Percentiles rank a stretch among this genome's conserved stretches.
phyloP scores from a whole-genome alignment of 2,888 invertebrate genomes.

The Hypolimnas misippus region DNA sequence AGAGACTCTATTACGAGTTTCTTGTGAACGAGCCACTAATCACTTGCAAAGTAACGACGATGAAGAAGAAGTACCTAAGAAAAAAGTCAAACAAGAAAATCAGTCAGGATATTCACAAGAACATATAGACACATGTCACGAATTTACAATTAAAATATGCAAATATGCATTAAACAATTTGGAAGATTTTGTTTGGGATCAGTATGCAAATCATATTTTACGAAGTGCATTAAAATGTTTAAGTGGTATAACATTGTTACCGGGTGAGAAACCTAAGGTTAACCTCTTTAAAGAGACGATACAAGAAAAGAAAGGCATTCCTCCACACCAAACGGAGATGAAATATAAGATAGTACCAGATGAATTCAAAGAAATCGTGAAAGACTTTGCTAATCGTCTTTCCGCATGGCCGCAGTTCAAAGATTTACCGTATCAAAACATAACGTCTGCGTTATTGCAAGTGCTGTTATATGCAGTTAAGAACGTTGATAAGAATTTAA shows the following conservation, averaged over 20 bases:
- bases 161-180: slow-evolving; percentile 92
- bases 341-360: slow-evolving; percentile 80
- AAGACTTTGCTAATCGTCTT: slow-evolving; percentile 86
- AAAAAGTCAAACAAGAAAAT: slow-evolving; percentile 55
- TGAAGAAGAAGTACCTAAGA: slow-evolving; percentile 57
- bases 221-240: slow-evolving; percentile 88
- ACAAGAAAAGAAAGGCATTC: slow-evolving; percentile 61
- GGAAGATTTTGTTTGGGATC: slow-evolving; percentile 92
- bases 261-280: slow-evolving; percentile 74
- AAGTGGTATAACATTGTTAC: slow-evolving; percentile 85
- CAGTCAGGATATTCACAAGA: slow-evolving; percentile 65
- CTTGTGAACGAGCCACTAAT: slow-evolving; percentile 80
- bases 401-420: slow-evolving; percentile 90
- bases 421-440: slow-evolving; percentile 87
- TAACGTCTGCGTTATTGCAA: slow-evolving; percentile 89
- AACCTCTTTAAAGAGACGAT: slow-evolving; percentile 64
- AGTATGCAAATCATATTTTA: slow-evolving; percentile 90
- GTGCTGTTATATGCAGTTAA: slow-evolving; percentile 85
- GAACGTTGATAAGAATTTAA: slow-evolving; percentile 82
- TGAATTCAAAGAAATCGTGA: slow-evolving; percentile 85
- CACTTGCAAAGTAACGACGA: slow-evolving; percentile 56
- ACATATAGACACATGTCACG: slow-evolving; percentile 83
- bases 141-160: slow-evolving; percentile 88
- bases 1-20: slow-evolving; percentile 86
- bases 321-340: slow-evolving; percentile 67